Evolutionary conservation across 2,113 vertebrate species (phyloP).

Genomic region (Neotoma lepida): DNA sequence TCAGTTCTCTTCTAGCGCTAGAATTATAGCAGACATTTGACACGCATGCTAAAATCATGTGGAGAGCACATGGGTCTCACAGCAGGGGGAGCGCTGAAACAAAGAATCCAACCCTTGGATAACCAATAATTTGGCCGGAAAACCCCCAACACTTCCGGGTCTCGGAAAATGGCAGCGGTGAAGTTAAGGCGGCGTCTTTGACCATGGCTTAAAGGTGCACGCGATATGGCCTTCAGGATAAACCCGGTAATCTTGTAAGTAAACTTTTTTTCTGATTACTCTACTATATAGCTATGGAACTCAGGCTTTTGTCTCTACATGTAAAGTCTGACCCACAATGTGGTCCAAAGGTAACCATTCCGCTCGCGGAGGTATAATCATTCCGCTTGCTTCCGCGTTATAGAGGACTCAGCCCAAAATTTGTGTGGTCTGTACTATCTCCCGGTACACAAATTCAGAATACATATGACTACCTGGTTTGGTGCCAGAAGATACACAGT

Average conservation of each 20-base stretch:
- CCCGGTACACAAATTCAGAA: neutral
- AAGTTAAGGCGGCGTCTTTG: neutral
- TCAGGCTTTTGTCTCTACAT: neutral
- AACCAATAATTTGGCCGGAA: neutral
- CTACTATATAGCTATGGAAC: neutral
- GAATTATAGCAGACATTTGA: no score
- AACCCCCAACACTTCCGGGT: neutral
- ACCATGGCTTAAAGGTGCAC: neutral
- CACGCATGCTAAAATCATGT: no score
- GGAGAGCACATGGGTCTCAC: no score
- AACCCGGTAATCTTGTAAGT: neutral
- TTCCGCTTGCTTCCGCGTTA: neutral
- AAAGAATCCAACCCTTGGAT: neutral
- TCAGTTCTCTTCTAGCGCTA: no score
- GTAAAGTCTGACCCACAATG: neutral
- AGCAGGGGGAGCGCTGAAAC: neutral
- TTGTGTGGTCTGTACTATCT: no score
- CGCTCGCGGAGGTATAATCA: neutral
- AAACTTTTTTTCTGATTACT: neutral
- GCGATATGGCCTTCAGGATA: neutral
- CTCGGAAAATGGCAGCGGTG: neutral
- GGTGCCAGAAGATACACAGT: neutral
- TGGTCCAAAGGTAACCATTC: neutral
- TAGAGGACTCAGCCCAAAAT: neutral
- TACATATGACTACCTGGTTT: neutral